Percentiles rank a stretch among this genome's conserved stretches.
Evolutionary conservation across 1,140 invertebrate species (phyloP).

Genomic region (Drosophila fuyamai): DNA sequence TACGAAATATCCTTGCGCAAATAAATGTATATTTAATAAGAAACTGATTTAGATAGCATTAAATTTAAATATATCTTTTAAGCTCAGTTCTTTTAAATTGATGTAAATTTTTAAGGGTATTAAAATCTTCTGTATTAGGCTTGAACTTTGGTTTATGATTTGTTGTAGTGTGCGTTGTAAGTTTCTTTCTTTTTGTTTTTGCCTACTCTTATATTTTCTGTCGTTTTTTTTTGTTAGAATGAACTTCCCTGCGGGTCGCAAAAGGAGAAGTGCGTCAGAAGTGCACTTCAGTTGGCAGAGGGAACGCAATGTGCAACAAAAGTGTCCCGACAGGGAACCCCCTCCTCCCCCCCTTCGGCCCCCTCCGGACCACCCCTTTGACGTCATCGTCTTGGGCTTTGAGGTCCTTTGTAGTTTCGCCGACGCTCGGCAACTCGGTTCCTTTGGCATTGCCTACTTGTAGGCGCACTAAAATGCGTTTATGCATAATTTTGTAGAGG

Average conservation of each 20-base stretch:
- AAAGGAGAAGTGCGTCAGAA: constrained; percentile 68
- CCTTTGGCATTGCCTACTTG: constrained; percentile 70
- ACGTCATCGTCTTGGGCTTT: constrained; percentile 37
- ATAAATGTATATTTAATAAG: background rate
- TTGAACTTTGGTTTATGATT: background rate
- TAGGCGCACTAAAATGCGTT: constrained; percentile 81
- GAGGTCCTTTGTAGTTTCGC: constrained; percentile 71
- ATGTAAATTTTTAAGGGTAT: background rate
- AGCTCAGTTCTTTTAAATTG: too few relatives aligned
- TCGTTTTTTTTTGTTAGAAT: constrained; percentile 33
- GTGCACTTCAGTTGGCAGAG: constrained; percentile 72
- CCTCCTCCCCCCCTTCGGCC: background rate
- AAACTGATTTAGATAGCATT: too few relatives aligned
- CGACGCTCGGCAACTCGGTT: constrained; percentile 32
- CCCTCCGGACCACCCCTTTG: background rate
- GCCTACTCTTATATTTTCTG: constrained; percentile 38
- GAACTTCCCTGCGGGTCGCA: constrained; percentile 44
- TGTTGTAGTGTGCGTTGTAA: constrained; percentile 42
- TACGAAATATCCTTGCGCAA: too few relatives aligned
- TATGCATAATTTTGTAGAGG: constrained; percentile 76
- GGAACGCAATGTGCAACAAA: constrained; percentile 70
- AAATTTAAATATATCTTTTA: too few relatives aligned
- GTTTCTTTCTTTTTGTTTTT: constrained; percentile 42
- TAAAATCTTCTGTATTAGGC: background rate
- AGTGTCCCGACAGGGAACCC: constrained; percentile 11